Evolutionary conservation across 2,888 invertebrate genomes (phyloP), one percentile per base, ranked within the genome.

Genomic region (Papilio elwesi): DNA sequence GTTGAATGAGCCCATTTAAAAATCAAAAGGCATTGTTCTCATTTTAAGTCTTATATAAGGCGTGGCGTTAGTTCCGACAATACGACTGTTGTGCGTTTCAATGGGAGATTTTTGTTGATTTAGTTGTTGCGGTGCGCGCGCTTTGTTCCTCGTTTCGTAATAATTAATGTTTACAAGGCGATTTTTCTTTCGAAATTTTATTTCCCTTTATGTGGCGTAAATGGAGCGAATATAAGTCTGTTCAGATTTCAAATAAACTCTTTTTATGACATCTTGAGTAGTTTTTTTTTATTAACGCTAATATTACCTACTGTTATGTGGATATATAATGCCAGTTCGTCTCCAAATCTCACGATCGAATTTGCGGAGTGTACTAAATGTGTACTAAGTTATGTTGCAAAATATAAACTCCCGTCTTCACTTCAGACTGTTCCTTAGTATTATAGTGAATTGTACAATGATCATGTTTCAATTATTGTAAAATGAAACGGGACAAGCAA

Each of bases 101-200:
- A 78, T 81, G 80, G 76, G 43, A 68, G 73, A 77, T 76, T 80
- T 81, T 79, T 79, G 79, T 79, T 78, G 75, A 77, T 79, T 78
- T 78, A 71, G 68, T 74, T 57, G 47, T 38, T 59, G 59, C 59
- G 63, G 64, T 52, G 67, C 64, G 67, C 55, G 57, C 68, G 74
- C 74, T 76, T 78, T 78, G 77, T 78, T 77, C 76, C 70, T 65
- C 63, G 72, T 53, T 51, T 53, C 70, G 62, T 74, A 74, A 75
- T 75, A 77, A 77, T 79, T 77, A 75, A 76, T 71, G 75, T 70
- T 65, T 75, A 68, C 71, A 70, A 73, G 49, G 49, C 59, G 62
- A 65, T 52, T 51, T 74, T 69, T n/a, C n/a, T n/a, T n/a, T n/a
- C n/a, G n/a, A n/a, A n/a, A n/a, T n/a, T n/a, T n/a, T n/a, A n/a